Conservation (phyloP, 2,888 invertebrate species). For the Phanerotoma sp. region DNA sequence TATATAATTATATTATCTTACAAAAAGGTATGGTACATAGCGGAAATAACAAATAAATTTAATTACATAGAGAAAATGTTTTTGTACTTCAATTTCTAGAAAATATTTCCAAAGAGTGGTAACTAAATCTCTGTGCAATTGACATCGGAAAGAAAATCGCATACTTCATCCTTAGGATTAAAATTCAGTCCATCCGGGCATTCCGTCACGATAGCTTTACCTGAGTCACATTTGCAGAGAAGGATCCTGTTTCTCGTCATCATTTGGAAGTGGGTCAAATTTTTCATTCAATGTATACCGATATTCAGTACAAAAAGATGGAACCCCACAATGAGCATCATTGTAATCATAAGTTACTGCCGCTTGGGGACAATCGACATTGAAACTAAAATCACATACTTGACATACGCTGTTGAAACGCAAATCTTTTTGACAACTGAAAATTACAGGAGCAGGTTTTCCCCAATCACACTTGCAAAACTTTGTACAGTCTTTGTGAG, state of each 20-base stretch:
- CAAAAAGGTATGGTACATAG: background rate
- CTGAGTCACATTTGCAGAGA: constrained; percentile 14
- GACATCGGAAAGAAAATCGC: constrained; percentile 36
- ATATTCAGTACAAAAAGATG: no score
- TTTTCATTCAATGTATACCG: no score
- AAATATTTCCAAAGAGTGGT: background rate
- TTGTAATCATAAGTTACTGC: no score
- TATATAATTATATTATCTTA: background rate
- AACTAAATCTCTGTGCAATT: constrained; percentile 25
- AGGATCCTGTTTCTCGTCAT: constrained; percentile 12
- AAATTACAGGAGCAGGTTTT: constrained; percentile 19
- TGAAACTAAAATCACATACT: no score
- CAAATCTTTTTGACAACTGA: constrained; percentile 32
- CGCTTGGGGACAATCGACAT: no score
- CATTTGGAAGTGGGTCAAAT: no score
- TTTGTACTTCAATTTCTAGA: background rate
- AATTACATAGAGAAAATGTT: background rate
- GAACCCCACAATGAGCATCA: no score
- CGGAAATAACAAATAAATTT: background rate
- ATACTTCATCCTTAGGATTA: constrained; percentile 35
- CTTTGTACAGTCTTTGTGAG: constrained; percentile 38
- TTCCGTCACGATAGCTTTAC: constrained; percentile 1
- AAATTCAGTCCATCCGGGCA: constrained; percentile 31
- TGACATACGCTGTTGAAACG: no score
- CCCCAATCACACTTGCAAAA: constrained; percentile 39